Evolutionary conservation across 2,888 invertebrate genomes (phyloP).

Genomic region (Andrena minutula): DNA sequence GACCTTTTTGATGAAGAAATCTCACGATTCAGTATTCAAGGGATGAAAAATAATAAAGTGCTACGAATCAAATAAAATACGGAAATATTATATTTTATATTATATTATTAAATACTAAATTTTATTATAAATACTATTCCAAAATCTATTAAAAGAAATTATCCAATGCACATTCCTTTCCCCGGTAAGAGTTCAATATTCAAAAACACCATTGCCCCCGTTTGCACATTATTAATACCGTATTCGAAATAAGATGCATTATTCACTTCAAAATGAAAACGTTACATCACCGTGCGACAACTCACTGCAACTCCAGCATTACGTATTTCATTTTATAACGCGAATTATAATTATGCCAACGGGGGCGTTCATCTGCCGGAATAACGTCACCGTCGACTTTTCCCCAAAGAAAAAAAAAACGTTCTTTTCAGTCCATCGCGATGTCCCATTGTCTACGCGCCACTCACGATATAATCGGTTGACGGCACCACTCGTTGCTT

Average conservation of each 20-base stretch:
- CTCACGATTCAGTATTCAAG: too few species aligned
- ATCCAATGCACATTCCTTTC: neutral
- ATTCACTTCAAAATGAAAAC: neutral
- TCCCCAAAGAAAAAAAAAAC: neutral
- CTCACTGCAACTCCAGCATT: neutral
- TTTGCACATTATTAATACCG: conserved; percentile 1
- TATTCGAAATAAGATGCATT: neutral
- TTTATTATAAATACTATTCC: too few species aligned
- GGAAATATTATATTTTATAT: too few species aligned
- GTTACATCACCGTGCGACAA: conserved; percentile 2
- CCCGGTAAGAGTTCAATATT: neutral
- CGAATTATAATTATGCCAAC: neutral
- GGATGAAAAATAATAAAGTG: too few species aligned
- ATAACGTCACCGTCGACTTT: neutral
- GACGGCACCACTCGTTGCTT: conserved; percentile 31
- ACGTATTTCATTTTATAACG: neutral
- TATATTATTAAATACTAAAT: neutral
- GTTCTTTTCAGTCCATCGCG: neutral
- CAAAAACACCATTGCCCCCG: neutral
- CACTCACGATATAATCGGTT: conserved; percentile 36
- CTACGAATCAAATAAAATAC: too few species aligned
- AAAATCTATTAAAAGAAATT: neutral
- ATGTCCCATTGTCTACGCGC: neutral
- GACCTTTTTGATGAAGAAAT: too few species aligned
- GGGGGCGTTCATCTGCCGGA: neutral